Evolutionary conservation across 2,888 invertebrate genomes (phyloP), one percentile per base, ranked within the genome.

Genomic region (Schizaphis graminum): DNA sequence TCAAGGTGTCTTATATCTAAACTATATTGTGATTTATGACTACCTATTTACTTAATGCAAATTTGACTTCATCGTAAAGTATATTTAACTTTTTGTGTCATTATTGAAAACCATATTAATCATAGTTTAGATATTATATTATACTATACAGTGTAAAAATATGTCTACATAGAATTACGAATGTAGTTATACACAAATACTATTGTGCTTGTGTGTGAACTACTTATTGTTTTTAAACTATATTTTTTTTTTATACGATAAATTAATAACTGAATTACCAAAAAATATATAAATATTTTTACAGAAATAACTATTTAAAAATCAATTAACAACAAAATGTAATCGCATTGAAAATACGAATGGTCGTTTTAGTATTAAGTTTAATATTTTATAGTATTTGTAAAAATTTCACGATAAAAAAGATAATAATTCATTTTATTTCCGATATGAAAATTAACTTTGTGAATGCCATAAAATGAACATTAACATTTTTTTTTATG

Each of bases 361-460:
- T 86, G 86, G 26, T 86, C 28, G 8, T 7, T 44, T 57, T 57
- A 21, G 41, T 77, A 35, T 89, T 56, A 89, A 13, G 41, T 89
- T 89, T 44, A n/a, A 89, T 89, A 86, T 86, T 47, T 44, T 57
- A 56, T 28, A 26, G 35, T 53, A 26, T 57, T 56, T 41, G 28
- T 57, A 44, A 89, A 89, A 16, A 57, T 44, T 28, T 13, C 28
- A 61, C 11, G 7, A 89, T 41, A 44, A 49, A n/a, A 57, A 56
- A 41, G 7, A 57, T 57, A 90, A 89, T 89, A 89, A 89, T 89
- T 88, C 53, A 89, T 89, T 61, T 57, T 61, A 47, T 89, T 89
- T 57, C 89, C 61, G 61, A 57, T 28, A 61, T 44, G 56, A 89
- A 89, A 89, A 89, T 89, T 89, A 61, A 89, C 89, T 89, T n/a